Base-by-base conservation (phyloP, 1,140 invertebrate genomes). In the Tribolium madens region DNA sequence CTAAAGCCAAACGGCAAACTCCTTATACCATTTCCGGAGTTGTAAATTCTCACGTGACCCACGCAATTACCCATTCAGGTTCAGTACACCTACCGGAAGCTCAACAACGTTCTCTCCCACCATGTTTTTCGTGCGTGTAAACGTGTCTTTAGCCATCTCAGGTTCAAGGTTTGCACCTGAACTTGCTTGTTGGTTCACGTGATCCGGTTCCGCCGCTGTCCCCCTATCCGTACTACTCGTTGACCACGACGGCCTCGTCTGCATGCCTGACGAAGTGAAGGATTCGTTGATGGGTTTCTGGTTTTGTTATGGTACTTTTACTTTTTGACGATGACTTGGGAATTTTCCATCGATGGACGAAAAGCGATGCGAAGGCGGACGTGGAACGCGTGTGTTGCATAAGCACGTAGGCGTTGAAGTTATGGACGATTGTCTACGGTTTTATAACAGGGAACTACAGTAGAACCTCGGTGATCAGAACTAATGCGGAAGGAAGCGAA, bases 161-260 rank as follows among this genome's bases (percentile, higher is more conserved):
- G 70, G 70, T 72, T 72, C 70, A 72, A 72, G 70, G 70, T 72
- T 72, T 72, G 21, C 46, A 72, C 26, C 46, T 48, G 42, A 72
- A 72, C 70, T 64, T 64, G 57, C 12, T 26, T 26, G 21, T 26
- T 42, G 36, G 47, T 72, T 50, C 42, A 72, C 21, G 46, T 72
- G 70, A 50, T 72, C 50, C 50, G 50, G 46, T 50, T 72, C 70
- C 13, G 7, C 47, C 68, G 50, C 70, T 31, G 21, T 21, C 70
- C 26, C 70, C 21, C 17, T 52, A 46, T 47, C 68, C n/a, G 26
- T 31, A 31, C 26, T 6, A 31, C 47, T 71, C 42, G 42, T 18
- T 72, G 70, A 72, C 70, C 70, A 72, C 47, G 70, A 21, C 50
- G 70, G 70, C 70, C 70, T 72, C 70, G 70, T 72, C 70, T 72